phyloP scores from a whole-genome alignment of 2,888 invertebrate species.

The Cheilosia vernalis region DNA sequence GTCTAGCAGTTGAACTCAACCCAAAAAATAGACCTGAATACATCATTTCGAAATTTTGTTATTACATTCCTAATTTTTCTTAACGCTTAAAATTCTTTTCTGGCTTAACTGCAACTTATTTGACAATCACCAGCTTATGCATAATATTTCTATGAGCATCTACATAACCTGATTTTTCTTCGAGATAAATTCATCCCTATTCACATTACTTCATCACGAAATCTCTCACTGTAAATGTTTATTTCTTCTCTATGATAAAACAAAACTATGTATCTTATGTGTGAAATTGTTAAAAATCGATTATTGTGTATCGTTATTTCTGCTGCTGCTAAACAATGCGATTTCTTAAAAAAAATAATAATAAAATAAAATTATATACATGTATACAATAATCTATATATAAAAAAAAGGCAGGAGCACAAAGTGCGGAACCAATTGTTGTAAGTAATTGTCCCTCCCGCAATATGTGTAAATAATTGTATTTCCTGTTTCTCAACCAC shows the following conservation, averaged over 20 bases:
- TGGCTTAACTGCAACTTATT: constrained; percentile 10
- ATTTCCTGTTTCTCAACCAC: constrained; percentile 45
- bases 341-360: constrained; percentile 76
- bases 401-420: constrained; percentile 88
- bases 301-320: constrained; percentile 74
- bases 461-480: constrained; percentile 54
- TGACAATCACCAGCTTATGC: constrained; percentile 16
- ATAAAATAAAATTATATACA: constrained; percentile 76
- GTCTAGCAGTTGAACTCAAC: too few relatives aligned
- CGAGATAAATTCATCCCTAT: background rate
- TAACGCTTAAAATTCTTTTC: background rate
- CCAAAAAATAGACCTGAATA: too few relatives aligned
- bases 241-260: constrained; percentile 40
- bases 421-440: constrained; percentile 97
- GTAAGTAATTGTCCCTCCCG: constrained; percentile 87
- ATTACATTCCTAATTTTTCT: too few relatives aligned
- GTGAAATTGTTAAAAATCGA: constrained; percentile 69
- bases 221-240: constrained; percentile 6
- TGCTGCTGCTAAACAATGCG: constrained; percentile 74
- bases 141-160: background rate
- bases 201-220: constrained; percentile 37
- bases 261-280: constrained; percentile 57
- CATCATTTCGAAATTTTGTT: too few relatives aligned
- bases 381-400: constrained; percentile 75
- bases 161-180: background rate